Conservation (phyloP, 2,113 vertebrate species). For the Corythornis madagascariensis region DNA sequence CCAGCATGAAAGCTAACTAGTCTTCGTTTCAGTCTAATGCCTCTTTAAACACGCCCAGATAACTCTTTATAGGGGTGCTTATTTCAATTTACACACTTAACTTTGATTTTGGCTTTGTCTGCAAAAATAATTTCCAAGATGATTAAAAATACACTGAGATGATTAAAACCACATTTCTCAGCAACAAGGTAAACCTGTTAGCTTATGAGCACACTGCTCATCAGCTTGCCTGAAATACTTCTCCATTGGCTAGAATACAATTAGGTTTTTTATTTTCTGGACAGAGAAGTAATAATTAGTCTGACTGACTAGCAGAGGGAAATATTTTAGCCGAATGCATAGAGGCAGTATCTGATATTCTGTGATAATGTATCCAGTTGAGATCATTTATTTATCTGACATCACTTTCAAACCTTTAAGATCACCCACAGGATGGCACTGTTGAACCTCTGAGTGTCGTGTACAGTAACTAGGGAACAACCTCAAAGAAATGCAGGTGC, state of each 20-base stretch:
- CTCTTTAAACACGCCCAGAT: not conserved
- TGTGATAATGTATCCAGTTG: not conserved
- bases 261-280: slow-evolving; percentile 59
- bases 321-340: not conserved
- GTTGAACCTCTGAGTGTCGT: slow-evolving; percentile 39
- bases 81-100: slow-evolving; percentile 1
- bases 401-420: not conserved
- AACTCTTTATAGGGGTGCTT: not conserved
- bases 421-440: slow-evolving; percentile 76
- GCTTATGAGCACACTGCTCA: not conserved
- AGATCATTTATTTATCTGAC: slow-evolving; percentile 11
- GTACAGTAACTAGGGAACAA: not conserved
- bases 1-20: not conserved
- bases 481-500: not conserved
- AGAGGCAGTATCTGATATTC: not conserved
- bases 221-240: slow-evolving; percentile 17
- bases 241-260: not conserved
- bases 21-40: not conserved
- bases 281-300: slow-evolving; percentile 61
- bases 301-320: slow-evolving; percentile 47
- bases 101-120: slow-evolving; percentile 48
- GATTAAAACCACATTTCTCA: slow-evolving; percentile 41
- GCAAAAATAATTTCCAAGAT: slow-evolving; percentile 2
- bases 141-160: slow-evolving; percentile 35
- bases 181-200: not conserved